Conservation (phyloP, 92 coral and sea anemone species). For the Paramuricea clavata region DNA sequence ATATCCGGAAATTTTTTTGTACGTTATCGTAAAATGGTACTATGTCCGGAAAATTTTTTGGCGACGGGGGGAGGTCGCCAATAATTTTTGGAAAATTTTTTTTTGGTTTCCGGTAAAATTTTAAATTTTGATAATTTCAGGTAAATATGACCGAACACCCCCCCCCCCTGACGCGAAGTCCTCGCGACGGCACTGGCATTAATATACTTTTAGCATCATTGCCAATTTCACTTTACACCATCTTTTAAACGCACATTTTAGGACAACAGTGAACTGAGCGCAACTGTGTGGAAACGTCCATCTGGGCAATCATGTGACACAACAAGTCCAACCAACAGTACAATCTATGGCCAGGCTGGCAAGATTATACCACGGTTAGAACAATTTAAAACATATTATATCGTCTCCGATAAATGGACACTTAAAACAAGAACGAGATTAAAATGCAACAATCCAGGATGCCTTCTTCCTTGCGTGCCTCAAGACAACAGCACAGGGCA, state of each 20-base stretch:
- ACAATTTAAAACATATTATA: neutral
- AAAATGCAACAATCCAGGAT: neutral
- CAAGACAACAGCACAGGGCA: conserved; percentile 45
- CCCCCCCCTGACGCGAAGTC: too few relatives aligned
- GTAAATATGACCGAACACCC: too few relatives aligned
- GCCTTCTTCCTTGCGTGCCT: conserved; percentile 29
- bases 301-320: neutral
- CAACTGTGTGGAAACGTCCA: conserved; percentile 31
- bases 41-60: too few relatives aligned
- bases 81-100: neutral
- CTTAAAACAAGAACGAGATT: neutral
- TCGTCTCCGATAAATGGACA: neutral
- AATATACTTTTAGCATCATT: neutral
- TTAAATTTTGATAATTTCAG: neutral
- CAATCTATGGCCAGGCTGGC: neutral
- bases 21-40: neutral
- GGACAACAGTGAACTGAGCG: conserved; percentile 37
- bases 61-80: too few relatives aligned
- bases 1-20: neutral
- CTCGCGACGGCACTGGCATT: neutral
- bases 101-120: neutral
- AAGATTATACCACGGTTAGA: neutral
- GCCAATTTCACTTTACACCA: neutral
- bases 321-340: neutral
- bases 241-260: neutral